Base-by-base conservation (phyloP, 2,113 vertebrate species). In the Hippocampus guttulatus region DNA sequence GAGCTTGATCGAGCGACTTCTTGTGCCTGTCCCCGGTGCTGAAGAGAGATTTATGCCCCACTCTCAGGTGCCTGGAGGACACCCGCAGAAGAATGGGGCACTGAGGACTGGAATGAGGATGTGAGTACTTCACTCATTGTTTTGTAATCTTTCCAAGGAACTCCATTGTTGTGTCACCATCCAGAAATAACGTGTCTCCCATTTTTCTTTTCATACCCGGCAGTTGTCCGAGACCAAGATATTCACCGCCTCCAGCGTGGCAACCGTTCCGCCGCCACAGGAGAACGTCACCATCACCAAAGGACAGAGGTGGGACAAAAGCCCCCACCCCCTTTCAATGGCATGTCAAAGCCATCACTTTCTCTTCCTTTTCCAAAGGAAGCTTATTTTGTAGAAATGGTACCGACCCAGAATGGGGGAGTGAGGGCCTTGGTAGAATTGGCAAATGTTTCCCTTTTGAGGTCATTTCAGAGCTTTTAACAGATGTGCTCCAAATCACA, bases 41-140 rank as follows among this genome's bases (percentile, higher is more conserved):
- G 85, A 79, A 69, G 68, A 69, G 68, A 1, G 11, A 51, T 68
- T 76, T 81, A 33, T 70, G 64, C 68, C 51, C 61, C 38, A 72
- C 78, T 72, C 54, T 1, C 27, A 99, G 97, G 95, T 89, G 94
- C 96, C 0, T 98, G 97, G 97, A 95, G 95, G 86, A 91, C 93
- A 41, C 91, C 95, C 0, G 93, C 95, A 16, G 97, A 99, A 83
- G 97, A 99, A 58, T 99, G 97, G 97, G 97, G 96, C 78, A 99
- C 96, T 15, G 97, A 99, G 90, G 97, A 99, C 89, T 99, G 96
- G 96, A 97, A 95, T 90, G 97, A 98, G 92, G 97, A 99, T 93
- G 97, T 99, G 90, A 89, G 97, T 95, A 23, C 58, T 68, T 66
- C 16, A 1, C 4, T 1, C n/a, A n/a, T 18, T 51, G 2, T 51